phyloP scores from a whole-genome alignment of 2,113 vertebrate genomes.

The Himantopus leucocephalus region DNA sequence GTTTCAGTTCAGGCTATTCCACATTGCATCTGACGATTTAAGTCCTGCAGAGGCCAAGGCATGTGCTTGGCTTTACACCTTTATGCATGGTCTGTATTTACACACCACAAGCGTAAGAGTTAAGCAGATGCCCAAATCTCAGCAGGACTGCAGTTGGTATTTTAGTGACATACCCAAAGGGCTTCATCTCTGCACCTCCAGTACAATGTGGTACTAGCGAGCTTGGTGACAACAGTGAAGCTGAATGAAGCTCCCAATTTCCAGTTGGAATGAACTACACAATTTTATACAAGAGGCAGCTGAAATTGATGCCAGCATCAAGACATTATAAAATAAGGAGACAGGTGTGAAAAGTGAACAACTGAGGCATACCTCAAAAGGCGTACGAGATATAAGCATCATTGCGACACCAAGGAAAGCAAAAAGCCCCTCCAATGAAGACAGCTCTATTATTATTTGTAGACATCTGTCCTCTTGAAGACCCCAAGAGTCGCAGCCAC shows the following conservation, averaged over 20 bases:
- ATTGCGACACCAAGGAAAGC: not conserved
- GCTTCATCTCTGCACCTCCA: not conserved
- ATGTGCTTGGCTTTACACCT: not conserved
- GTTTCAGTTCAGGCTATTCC: not conserved
- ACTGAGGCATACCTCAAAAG: not conserved
- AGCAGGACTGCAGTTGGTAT: not conserved
- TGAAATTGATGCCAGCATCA: not conserved
- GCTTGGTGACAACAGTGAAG: not conserved
- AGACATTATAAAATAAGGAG: not conserved
- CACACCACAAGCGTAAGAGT: fast-evolving
- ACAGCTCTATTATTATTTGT: not conserved
- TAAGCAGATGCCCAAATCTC: not conserved
- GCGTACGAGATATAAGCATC: fast-evolving
- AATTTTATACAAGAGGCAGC: fast-evolving
- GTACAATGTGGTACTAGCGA: not conserved
- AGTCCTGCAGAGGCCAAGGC: not conserved
- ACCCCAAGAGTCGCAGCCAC: not conserved
- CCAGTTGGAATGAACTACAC: fast-evolving
- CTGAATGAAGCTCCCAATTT: not conserved
- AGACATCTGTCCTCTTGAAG: not conserved
- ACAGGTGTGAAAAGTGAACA: not conserved
- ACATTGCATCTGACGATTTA: not conserved
- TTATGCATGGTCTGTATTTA: not conserved
- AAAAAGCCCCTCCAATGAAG: not conserved
- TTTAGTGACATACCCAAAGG: not conserved